A percentile compares a stretch with the other conserved stretches of the same genome.
Conservation (phyloP, 1,140 invertebrate genomes). For the Aleiodes sp. region DNA sequence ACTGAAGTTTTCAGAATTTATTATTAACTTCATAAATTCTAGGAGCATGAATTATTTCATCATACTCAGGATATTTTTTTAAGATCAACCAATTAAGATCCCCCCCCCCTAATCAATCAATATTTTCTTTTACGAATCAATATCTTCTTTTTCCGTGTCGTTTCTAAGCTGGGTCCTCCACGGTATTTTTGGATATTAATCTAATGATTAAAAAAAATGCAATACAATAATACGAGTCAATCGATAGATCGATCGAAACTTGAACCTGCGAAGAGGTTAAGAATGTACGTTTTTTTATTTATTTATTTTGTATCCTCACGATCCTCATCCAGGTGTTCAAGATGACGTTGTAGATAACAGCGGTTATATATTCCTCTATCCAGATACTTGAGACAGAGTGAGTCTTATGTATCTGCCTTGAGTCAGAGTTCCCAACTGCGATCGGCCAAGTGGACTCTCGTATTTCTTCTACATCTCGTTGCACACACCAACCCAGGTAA, state of each 20-base stretch:
- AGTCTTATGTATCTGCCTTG: not conserved
- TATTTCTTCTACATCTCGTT: not conserved
- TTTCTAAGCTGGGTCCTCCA: no score
- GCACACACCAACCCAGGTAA: slow-evolving; percentile 25
- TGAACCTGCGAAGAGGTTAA: slow-evolving; percentile 19
- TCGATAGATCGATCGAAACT: not conserved
- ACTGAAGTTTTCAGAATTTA: no score
- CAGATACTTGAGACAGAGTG: not conserved
- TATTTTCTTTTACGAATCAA: no score
- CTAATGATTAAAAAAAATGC: not conserved
- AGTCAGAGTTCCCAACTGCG: not conserved
- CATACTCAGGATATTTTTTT: no score
- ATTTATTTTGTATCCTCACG: slow-evolving; percentile 8
- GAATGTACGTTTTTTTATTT: slow-evolving; percentile 24
- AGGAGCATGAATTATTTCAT: no score
- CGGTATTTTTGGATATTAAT: not conserved
- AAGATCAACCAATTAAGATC: no score
- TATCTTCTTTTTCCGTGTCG: no score
- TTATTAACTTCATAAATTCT: no score
- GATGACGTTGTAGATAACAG: slow-evolving; percentile 30
- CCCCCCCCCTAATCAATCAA: no score
- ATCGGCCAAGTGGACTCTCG: not conserved
- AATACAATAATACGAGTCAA: not conserved
- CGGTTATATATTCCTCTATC: slow-evolving; percentile 3
- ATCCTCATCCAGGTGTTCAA: slow-evolving; percentile 21